Evolutionary conservation across 2,888 invertebrate species (phyloP).

Genomic region (Eudasyphora cyanicolor): DNA sequence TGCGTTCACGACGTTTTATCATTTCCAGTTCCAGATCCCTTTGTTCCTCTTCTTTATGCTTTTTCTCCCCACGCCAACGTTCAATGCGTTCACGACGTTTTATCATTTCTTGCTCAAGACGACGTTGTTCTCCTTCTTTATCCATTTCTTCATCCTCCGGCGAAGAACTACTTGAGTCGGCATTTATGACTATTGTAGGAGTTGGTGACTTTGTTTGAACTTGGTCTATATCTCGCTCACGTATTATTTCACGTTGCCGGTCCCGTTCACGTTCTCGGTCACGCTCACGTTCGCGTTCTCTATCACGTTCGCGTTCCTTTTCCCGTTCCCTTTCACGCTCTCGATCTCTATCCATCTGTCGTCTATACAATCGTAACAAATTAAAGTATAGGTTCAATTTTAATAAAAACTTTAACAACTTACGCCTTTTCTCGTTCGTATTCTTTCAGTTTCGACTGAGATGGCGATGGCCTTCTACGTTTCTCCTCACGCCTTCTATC

Average conservation of each 20-base stretch:
- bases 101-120: slow-evolving; percentile 96
- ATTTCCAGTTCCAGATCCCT: slow-evolving; percentile 97
- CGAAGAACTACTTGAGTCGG: slow-evolving; percentile 72
- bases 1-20: slow-evolving; percentile 96
- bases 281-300: slow-evolving; percentile 64
- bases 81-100: slow-evolving; percentile 97
- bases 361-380: too few species aligned
- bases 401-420: slow-evolving; percentile 34
- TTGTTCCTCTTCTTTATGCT: slow-evolving; percentile 92
- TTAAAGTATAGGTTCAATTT: background rate
- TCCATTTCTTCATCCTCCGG: slow-evolving; percentile 82
- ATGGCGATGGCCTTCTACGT: slow-evolving; percentile 74
- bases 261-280: slow-evolving; percentile 60
- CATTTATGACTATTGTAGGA: slow-evolving; percentile 72
- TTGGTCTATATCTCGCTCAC: slow-evolving; percentile 78
- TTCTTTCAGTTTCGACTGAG: slow-evolving; percentile 70
- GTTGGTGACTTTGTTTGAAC: slow-evolving; percentile 67
- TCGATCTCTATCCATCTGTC: slow-evolving; percentile 68
- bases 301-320: slow-evolving; percentile 79
- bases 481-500: slow-evolving; percentile 75
- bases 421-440: slow-evolving; percentile 75
- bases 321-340: slow-evolving; percentile 80
- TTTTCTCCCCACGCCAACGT: slow-evolving; percentile 96
- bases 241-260: slow-evolving; percentile 77
- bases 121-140: slow-evolving; percentile 93